A percentile compares a stretch with the other conserved stretches of the same genome.
Evolutionary conservation across 1,140 invertebrate genomes (phyloP).

Genomic region (Mylabris phalerata): DNA sequence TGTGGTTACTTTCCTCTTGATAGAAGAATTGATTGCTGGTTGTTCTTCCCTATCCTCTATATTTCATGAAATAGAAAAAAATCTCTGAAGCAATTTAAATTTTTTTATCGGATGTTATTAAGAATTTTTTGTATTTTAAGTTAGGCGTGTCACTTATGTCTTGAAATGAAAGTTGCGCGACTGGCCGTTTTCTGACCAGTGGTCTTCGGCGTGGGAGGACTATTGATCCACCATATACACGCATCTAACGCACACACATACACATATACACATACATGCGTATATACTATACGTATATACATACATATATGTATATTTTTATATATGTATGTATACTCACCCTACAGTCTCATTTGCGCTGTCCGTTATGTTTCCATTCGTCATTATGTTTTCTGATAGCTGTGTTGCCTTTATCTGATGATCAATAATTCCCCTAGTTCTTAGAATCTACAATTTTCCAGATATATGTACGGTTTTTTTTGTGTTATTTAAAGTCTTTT

Average conservation of each 20-base stretch:
- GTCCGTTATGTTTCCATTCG: slow-evolving; percentile 40
- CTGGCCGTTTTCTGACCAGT: slow-evolving; percentile 40
- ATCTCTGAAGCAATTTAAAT: too few relatives aligned
- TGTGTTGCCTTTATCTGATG: slow-evolving; percentile 37
- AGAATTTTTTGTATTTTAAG: slow-evolving; percentile 21
- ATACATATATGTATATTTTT: slow-evolving; percentile 2
- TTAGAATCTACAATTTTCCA: slow-evolving; percentile 27
- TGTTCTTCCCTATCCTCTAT: neutral
- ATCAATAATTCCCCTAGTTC: slow-evolving; percentile 39
- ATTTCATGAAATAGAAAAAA: neutral
- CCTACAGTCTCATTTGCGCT: slow-evolving; percentile 32
- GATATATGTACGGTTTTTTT: slow-evolving; percentile 23
- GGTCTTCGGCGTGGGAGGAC: slow-evolving; percentile 40
- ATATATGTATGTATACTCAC: slow-evolving; percentile 12
- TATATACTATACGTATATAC: slow-evolving; percentile 12
- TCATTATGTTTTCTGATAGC: slow-evolving; percentile 40
- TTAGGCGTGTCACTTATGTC: slow-evolving; percentile 38
- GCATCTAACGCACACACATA: slow-evolving; percentile 30
- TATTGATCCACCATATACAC: slow-evolving; percentile 39
- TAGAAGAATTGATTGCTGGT: too few relatives aligned
- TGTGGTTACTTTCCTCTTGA: too few relatives aligned
- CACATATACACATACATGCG: slow-evolving; percentile 29
- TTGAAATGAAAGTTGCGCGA: slow-evolving; percentile 41
- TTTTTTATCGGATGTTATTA: neutral
- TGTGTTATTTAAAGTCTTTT: slow-evolving; percentile 20